Conservation (phyloP, 2,113 vertebrate genomes). For the Gymnorhina tibicen region DNA sequence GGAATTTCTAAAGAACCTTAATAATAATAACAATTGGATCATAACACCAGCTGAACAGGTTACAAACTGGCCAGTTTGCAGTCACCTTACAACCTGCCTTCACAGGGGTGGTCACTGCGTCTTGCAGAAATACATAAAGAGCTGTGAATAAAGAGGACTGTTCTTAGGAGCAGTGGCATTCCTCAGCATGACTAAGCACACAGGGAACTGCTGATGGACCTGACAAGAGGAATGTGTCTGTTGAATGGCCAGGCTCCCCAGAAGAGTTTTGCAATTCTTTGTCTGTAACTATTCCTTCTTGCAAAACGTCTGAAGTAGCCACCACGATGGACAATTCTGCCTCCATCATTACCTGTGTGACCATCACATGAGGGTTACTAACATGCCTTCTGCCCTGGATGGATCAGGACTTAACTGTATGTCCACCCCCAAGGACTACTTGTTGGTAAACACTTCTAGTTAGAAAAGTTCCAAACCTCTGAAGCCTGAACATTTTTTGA, state of each 20-base stretch:
- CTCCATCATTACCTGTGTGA: neutral
- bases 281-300: neutral
- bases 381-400: neutral
- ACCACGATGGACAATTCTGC: neutral
- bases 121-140: neutral
- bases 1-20: no score
- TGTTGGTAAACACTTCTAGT: neutral
- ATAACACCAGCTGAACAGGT: neutral
- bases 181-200: neutral
- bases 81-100: neutral
- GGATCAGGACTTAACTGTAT: neutral
- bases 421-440: neutral
- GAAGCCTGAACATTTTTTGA: neutral
- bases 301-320: neutral
- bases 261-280: neutral
- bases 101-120: neutral
- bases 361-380: rapidly evolving
- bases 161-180: neutral
- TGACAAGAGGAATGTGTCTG: neutral
- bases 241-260: neutral
- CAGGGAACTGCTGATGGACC: neutral
- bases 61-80: neutral
- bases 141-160: neutral
- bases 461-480: neutral
- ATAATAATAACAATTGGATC: no score